phyloP scores from a whole-genome alignment of 2,888 invertebrate genomes.

The Caenorhabditis sp. region DNA sequence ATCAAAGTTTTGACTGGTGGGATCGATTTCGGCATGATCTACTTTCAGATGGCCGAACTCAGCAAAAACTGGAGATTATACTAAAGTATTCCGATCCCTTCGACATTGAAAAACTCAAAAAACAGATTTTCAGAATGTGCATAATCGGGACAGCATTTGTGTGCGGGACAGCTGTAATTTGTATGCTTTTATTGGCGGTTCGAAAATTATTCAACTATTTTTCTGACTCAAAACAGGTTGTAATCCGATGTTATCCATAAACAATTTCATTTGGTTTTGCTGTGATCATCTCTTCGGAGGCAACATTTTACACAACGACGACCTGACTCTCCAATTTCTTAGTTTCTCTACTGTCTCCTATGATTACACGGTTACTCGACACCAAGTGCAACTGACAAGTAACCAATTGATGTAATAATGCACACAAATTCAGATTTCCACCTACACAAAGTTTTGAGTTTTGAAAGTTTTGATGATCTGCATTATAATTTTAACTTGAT shows the following conservation, averaged over 20 bases:
- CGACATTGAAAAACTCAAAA: background rate
- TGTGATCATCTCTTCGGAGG: constrained; percentile 12
- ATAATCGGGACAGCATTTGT: constrained; percentile 54
- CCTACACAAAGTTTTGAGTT: constrained; percentile 28
- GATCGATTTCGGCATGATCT: constrained; percentile 52
- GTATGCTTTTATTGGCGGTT: constrained; percentile 35
- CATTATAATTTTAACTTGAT: too few relatives aligned
- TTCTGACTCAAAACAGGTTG: constrained; percentile 50
- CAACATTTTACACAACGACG: constrained; percentile 37
- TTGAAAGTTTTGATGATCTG: background rate
- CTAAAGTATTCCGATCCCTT: constrained; percentile 14
- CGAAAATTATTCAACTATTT: constrained; percentile 45
- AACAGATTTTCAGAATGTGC: constrained; percentile 60
- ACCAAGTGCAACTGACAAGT: constrained; percentile 55
- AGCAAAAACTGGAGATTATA: constrained; percentile 54
- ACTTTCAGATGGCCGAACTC: constrained; percentile 39
- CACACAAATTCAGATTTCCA: constrained; percentile 30
- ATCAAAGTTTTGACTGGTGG: constrained; percentile 52
- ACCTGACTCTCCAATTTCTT: constrained; percentile 51
- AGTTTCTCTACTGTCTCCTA: constrained; percentile 1
- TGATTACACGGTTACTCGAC: constrained; percentile 22
- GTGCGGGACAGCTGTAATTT: constrained; percentile 45
- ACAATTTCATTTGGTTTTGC: background rate
- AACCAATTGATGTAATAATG: constrained; percentile 57
- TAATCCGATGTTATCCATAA: constrained; percentile 52